These are phyloP conservation scores for Drosophila hamatofila DNA, from an alignment of 2,888 invertebrate species.

Conservation along the genomic window DNA sequence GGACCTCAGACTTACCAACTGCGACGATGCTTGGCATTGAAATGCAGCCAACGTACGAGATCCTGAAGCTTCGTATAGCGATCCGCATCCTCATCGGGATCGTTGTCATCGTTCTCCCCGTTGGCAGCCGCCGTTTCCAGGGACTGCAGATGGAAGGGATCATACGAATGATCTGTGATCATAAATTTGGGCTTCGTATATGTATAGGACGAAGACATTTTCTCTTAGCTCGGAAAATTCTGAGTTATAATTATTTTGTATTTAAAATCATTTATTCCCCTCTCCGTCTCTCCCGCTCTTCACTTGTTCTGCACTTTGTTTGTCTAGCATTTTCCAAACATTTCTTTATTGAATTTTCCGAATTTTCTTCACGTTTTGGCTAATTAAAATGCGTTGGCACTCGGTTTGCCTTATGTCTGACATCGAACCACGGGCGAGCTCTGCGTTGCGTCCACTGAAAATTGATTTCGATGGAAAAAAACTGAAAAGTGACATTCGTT, in stretches of 20 bases:
- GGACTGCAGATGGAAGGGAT: slow-evolving; percentile 63
- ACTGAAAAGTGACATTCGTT: slow-evolving; percentile 56
- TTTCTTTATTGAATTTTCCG: slow-evolving; percentile 18
- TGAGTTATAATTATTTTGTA: not conserved
- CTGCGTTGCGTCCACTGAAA: slow-evolving; percentile 34
- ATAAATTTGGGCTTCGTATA: slow-evolving; percentile 66
- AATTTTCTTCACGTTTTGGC: slow-evolving; percentile 23
- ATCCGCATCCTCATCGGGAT: slow-evolving; percentile 63
- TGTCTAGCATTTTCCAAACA: slow-evolving; percentile 33
- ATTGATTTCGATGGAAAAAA: slow-evolving; percentile 56
- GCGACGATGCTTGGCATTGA: slow-evolving; percentile 65
- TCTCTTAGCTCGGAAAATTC: not conserved
- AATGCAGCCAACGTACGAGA: slow-evolving; percentile 77
- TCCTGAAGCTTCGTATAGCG: slow-evolving; percentile 77
- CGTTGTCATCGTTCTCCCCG: slow-evolving; percentile 50
- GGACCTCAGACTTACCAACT: slow-evolving; percentile 65
- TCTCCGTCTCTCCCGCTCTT: not conserved
- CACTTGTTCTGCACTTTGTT: slow-evolving; percentile 10
- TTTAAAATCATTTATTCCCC: not conserved
- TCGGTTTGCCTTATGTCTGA: not conserved
- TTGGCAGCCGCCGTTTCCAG: slow-evolving; percentile 14
- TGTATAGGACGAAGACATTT: slow-evolving; percentile 59
- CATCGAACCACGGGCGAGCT: slow-evolving; percentile 48
- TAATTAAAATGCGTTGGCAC: slow-evolving; percentile 32
- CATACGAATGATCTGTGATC: slow-evolving; percentile 67